Evolutionary conservation across 2,113 vertebrate species (phyloP), one percentile per base, ranked within the genome.

Genomic region (Verasper variegatus): DNA sequence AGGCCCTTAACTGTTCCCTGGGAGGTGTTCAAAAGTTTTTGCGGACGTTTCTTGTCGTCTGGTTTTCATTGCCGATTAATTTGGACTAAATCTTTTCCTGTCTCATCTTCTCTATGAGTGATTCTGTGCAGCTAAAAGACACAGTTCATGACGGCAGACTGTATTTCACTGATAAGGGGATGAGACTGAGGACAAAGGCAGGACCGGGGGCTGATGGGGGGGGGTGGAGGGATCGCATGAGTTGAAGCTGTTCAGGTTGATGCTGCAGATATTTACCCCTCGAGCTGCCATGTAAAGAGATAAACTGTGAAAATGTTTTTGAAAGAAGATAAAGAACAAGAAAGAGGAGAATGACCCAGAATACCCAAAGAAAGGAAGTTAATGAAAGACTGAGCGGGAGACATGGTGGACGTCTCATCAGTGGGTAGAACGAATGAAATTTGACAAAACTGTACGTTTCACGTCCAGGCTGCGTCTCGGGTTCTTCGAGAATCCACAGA

Each of bases 281-380:
- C 4, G 13, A 85, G 75, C 79, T 66, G 61, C 68, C 78, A 21
- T 65, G 80, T 84, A 73, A 78, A 83, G 84, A 85, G 77, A 87
- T 88, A 79, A 90, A 61, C 68, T 54, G 71, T 78, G 82, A 72
- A 81, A 81, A 84, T 74, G 86, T 82, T 81, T 81, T 84, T 87
- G 78, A 83, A 82, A 76, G 40, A 55, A 74, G 81, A 88, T 81
- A 68, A 83, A 78, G 64, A 73, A 68, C 7, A 18, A 15, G 47
- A 63, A 73, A 73, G 76, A 70, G 23, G 55, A 71, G 61, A 76
- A 18, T 49, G 45, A 49, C 14, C 45, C 45, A 49, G 14, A 49
- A 49, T 18, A 4, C 45, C 45, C 5, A 6, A 1, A 7, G 45
- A 49, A 3, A 49, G 62, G 71, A 83, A 59, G 57, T n/a, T 42